phyloP scores from a whole-genome alignment of 2,888 invertebrate genomes.

The Polymixis lichenea region DNA sequence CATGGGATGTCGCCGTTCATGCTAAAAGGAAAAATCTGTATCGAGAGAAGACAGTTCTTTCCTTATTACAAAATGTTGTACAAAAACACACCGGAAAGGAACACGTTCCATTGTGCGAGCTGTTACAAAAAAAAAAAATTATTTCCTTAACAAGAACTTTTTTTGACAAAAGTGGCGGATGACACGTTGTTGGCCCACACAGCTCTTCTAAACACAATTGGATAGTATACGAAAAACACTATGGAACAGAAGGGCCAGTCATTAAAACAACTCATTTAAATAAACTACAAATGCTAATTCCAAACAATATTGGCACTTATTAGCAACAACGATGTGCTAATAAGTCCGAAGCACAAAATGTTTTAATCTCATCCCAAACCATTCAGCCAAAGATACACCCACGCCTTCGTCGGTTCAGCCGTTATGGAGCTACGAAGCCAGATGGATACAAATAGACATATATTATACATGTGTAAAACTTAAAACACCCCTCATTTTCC shows the following conservation, averaged over 20 bases:
- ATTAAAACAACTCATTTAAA: background rate
- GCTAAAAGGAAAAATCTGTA: slow-evolving; percentile 12
- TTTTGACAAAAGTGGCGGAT: slow-evolving; percentile 4
- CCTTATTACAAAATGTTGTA: background rate
- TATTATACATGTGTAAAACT: too few relatives aligned
- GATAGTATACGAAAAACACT: background rate
- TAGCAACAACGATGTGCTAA: background rate
- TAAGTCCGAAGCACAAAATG: background rate
- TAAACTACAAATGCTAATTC: background rate
- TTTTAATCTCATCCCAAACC: background rate
- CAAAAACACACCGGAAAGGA: background rate
- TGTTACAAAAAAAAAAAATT: background rate
- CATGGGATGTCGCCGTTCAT: background rate
- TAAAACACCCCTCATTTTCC: too few relatives aligned
- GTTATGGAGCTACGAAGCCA: too few relatives aligned
- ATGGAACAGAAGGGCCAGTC: background rate
- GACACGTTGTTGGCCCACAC: background rate
- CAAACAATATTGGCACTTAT: background rate
- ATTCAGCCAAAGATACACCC: too few relatives aligned
- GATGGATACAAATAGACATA: too few relatives aligned
- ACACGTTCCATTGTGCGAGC: background rate
- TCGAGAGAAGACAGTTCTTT: background rate
- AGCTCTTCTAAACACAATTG: background rate
- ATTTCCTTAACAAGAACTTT: background rate
- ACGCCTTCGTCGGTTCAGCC: too few relatives aligned